A percentile compares a stretch with the other conserved stretches of the same genome.
Evolutionary conservation across 2,797 vertebrate species (phyloP).

Genomic region (Semotilus atromaculatus): DNA sequence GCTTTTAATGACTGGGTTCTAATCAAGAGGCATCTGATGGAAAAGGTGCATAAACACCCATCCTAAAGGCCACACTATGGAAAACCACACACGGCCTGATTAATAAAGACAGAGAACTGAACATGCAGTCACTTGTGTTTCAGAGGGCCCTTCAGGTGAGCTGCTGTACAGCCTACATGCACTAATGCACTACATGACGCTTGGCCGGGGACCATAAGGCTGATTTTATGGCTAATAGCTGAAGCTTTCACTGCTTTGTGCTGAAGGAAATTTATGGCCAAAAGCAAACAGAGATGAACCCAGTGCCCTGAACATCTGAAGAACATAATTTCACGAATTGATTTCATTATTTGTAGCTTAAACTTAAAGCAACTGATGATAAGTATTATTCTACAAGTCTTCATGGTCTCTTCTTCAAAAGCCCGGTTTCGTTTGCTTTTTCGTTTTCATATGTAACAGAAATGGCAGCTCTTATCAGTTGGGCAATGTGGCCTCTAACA

Average conservation of each 20-base stretch:
- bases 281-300: slow-evolving; percentile 48
- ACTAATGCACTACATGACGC: slow-evolving; percentile 44
- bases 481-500: too few relatives aligned
- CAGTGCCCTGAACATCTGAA: slow-evolving; percentile 22
- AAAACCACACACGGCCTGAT: slow-evolving; percentile 44
- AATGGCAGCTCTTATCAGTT: too few relatives aligned
- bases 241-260: slow-evolving; percentile 40
- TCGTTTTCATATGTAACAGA: too few relatives aligned
- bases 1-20: slow-evolving; percentile 26
- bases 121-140: slow-evolving; percentile 36
- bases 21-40: slow-evolving; percentile 64
- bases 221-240: slow-evolving; percentile 37
- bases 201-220: slow-evolving; percentile 18
- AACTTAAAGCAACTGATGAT: not conserved
- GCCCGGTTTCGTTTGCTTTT: too few relatives aligned
- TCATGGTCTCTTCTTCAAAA: not conserved
- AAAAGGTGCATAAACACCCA: slow-evolving; percentile 78
- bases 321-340: slow-evolving; percentile 21
- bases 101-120: slow-evolving; percentile 46
- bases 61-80: slow-evolving; percentile 68
- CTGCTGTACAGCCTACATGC: slow-evolving; percentile 14
- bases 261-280: slow-evolving; percentile 34
- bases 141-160: slow-evolving; percentile 41
- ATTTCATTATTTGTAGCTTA: slow-evolving; percentile 55
- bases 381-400: not conserved